These are phyloP conservation scores for Morbakka virulenta DNA, from an alignment of 30 jellyfish, hydroid and myxozoan genomes.

Conservation along the genomic window DNA sequence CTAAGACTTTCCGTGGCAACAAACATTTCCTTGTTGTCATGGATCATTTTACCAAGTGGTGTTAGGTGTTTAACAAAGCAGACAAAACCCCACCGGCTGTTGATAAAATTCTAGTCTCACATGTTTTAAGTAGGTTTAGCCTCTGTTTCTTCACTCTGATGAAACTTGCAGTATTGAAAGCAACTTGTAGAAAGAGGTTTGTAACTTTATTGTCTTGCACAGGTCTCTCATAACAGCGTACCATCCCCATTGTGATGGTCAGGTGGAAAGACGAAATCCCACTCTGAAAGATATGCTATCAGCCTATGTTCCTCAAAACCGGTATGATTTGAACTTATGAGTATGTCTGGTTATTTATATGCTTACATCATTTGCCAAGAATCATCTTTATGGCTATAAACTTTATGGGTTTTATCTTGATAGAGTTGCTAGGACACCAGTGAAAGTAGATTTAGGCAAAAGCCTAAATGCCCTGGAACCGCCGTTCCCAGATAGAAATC, in stretches of 20 bases:
- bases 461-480: too few species aligned
- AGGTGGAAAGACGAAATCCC: slow-evolving; percentile 5
- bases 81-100: too few species aligned
- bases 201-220: too few species aligned
- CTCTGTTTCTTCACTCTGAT: slow-evolving; percentile 10
- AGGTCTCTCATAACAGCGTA: too few species aligned
- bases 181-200: not conserved
- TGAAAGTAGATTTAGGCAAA: slow-evolving; percentile 5
- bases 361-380: slow-evolving; percentile 2
- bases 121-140: slow-evolving; percentile 9
- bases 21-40: too few species aligned
- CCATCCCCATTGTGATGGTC: not conserved
- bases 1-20: too few species aligned
- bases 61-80: too few species aligned
- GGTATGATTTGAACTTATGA: slow-evolving; percentile 19
- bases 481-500: too few species aligned
- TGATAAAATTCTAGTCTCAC: slow-evolving; percentile 24
- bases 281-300: slow-evolving; percentile 18
- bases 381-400: too few species aligned
- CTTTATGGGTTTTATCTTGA: too few species aligned
- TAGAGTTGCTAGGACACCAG: slow-evolving; percentile 25
- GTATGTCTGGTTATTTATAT: slow-evolving; percentile 1
- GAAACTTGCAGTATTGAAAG: not conserved
- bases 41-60: too few species aligned
- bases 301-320: slow-evolving; percentile 22